phyloP scores from a whole-genome alignment of 2,888 invertebrate genomes.

The Xanthia icteritia region DNA sequence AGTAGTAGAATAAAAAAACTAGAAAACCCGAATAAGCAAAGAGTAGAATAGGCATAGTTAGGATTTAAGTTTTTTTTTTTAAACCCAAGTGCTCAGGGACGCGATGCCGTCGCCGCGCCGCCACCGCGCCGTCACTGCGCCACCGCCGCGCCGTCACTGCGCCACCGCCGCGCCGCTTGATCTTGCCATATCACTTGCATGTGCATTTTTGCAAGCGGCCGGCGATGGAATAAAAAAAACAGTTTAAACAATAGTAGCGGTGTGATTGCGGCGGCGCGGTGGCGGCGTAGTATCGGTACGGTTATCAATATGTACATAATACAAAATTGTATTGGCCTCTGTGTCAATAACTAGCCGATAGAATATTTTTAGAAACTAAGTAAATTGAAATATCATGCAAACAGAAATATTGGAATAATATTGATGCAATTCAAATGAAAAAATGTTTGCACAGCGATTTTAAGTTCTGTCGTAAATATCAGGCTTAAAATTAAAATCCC shows the following conservation, averaged over 20 bases:
- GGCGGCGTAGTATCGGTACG: neutral
- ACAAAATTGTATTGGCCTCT: neutral
- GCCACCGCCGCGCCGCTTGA: no score
- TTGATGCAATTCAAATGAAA: neutral
- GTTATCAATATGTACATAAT: conserved; percentile 3
- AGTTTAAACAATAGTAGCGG: no score
- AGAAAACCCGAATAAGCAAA: neutral
- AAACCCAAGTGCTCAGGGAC: no score
- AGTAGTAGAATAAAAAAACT: neutral
- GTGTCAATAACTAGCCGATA: conserved; percentile 12
- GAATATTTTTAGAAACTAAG: conserved; percentile 16
- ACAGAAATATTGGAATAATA: neutral
- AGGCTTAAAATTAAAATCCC: neutral
- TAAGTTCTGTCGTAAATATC: neutral
- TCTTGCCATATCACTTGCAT: no score
- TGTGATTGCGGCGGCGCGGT: no score
- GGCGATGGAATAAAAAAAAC: no score
- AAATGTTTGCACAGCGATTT: neutral
- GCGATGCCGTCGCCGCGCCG: no score
- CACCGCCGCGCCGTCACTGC: no score
- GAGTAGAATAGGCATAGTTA: neutral
- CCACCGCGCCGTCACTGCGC: no score
- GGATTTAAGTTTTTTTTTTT: no score
- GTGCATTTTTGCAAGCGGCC: no score
- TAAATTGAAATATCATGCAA: conserved; percentile 5